Base-by-base conservation (phyloP, 2,888 invertebrate species). In the Acanthosepion esculentum region DNA sequence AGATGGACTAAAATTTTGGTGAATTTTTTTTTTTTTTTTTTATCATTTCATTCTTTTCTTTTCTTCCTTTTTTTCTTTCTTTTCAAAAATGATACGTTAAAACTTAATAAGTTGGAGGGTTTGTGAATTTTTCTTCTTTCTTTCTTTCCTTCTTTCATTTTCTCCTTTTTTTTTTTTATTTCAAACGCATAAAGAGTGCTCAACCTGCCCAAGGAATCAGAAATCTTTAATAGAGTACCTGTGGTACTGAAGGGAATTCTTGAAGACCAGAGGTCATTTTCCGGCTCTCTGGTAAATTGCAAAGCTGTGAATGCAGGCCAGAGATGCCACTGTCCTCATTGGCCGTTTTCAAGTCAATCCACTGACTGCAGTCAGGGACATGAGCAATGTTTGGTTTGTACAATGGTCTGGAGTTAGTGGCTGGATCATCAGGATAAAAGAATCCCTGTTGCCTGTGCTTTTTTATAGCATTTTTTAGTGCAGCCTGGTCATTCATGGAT, bases 211-310 rank as follows among this genome's bases (percentile, higher is more conserved):
- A 78, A n/a, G 18, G 78, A 15, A n/a, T 5, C n/a, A n/a, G 15
- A 33, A 78, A 78, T 33, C n/a, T 78, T 78, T n/a, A 78, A n/a
- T 78, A 78, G 4, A 78, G n/a, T n/a, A 78, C 78, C 78, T 78
- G 78, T n/a, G 78, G 78, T n/a, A 78, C 78, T 33, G 78, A 78
- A 78, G 78, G 78, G 78, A 78, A 78, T 78, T 78, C 78, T 78
- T 78, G 78, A n/a, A 78, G 78, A 78, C 78, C 78, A n/a, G 78
- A 78, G 78, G 78, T 78, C 78, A 78, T 78, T 78, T 78, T 78
- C n/a, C 78, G 78, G 78, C 78, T 78, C n/a, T 78, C 78, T 33
- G 78, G n/a, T 33, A 78, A 15, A 78, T 78, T 78, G 78, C 78
- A 78, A 78, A 78, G n/a, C 33, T 78, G 78, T 78, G 78, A 78